A percentile compares a stretch with the other conserved stretches of the same genome.
Evolutionary conservation across 1,140 invertebrate genomes (phyloP).

Genomic region (Cotesia chilonis): DNA sequence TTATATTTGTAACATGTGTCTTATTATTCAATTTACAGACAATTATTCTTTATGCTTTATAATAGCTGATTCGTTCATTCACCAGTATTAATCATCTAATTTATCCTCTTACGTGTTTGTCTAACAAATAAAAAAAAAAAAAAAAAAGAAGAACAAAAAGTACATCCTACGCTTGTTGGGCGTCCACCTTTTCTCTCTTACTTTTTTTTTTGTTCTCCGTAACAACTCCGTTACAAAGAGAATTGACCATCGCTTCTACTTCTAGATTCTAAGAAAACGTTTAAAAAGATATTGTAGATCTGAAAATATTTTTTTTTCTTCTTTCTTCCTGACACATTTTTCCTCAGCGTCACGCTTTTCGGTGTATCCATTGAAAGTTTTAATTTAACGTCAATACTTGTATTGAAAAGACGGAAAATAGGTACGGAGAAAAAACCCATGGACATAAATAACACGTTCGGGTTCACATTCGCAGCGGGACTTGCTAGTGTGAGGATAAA

Average conservation of each 20-base stretch:
- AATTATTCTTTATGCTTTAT: background rate
- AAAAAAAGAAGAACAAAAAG: background rate
- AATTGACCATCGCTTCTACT: no score
- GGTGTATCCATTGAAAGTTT: no score
- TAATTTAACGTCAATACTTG: no score
- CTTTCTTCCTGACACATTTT: no score
- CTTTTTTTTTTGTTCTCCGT: background rate
- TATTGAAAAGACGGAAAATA: no score
- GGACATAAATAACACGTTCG: conserved; percentile 3
- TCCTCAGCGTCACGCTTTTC: no score
- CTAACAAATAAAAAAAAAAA: conserved; percentile 12
- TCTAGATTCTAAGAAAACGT: no score
- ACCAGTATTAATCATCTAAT: conserved; percentile 25
- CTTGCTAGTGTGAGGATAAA: background rate
- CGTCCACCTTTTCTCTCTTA: background rate
- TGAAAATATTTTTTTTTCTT: no score
- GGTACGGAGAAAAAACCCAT: no score
- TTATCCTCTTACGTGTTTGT: conserved; percentile 24
- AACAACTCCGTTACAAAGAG: background rate
- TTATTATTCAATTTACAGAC: background rate
- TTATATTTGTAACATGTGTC: conserved; percentile 6
- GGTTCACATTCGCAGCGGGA: background rate
- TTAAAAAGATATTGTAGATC: no score
- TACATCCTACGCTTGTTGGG: conserved; percentile 15
- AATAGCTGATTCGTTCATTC: conserved; percentile 1